A percentile compares a stretch with the other conserved stretches of the same genome.
Evolutionary conservation across 2,888 invertebrate species (phyloP).

Genomic region (Stomorhina lunata): DNA sequence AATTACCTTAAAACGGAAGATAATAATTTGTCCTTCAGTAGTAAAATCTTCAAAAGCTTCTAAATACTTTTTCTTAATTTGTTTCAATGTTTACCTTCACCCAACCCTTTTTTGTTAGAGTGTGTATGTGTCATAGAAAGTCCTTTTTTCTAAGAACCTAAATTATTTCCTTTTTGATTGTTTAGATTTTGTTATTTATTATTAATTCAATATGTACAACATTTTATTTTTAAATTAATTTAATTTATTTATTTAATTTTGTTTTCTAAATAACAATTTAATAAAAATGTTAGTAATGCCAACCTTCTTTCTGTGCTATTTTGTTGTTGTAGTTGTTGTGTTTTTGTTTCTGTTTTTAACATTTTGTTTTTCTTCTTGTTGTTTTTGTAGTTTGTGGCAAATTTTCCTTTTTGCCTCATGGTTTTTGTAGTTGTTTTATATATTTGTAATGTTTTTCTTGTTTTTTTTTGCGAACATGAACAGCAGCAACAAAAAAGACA

Average conservation of each 20-base stretch:
- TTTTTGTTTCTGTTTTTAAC: background rate
- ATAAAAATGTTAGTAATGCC: constrained; percentile 58
- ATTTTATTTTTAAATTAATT: constrained; percentile 40
- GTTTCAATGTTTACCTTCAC: no score
- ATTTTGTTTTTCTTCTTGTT: background rate
- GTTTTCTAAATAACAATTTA: constrained; percentile 56
- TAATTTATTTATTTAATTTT: constrained; percentile 38
- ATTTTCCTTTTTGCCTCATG: background rate
- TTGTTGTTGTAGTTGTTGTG: constrained; percentile 1
- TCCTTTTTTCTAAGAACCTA: background rate
- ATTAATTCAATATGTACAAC: constrained; percentile 1
- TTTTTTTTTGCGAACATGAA: no score
- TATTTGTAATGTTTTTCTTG: constrained; percentile 53
- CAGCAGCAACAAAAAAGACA: constrained; percentile 29
- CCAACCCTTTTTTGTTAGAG: background rate
- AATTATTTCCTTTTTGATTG: background rate
- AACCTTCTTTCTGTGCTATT: constrained; percentile 43
- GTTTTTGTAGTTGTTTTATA: constrained; percentile 18
- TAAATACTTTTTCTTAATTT: no score
- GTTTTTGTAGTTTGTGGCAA: constrained; percentile 51
- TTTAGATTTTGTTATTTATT: background rate
- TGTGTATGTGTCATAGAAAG: background rate
- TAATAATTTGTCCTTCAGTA: no score
- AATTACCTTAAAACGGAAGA: no score
- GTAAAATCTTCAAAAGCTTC: no score